Evolutionary conservation across 2,113 vertebrate species (phyloP).

Genomic region (Strix uralensis): DNA sequence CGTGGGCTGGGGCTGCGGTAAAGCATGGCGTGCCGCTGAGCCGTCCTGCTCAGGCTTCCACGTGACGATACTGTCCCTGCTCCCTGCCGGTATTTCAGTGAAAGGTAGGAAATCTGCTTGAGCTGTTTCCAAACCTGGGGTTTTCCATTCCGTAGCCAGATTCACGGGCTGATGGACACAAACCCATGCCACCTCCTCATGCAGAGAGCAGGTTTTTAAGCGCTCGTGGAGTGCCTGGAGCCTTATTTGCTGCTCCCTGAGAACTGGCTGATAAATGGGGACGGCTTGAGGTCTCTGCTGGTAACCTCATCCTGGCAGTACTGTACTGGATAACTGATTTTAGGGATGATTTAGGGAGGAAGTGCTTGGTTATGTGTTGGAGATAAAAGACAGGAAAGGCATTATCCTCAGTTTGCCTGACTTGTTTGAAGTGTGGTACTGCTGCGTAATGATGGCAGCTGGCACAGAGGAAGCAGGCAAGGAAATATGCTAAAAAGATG

Average conservation of each 20-base stretch:
- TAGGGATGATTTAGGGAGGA: neutral
- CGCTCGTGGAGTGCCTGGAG: accelerated
- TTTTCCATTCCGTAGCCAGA: neutral
- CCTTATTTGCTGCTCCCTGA: neutral
- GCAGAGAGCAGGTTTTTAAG: neutral
- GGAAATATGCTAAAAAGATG: neutral
- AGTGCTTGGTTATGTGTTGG: neutral
- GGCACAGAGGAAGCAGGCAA: neutral
- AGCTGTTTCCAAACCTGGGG: neutral
- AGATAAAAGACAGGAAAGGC: neutral
- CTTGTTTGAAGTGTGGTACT: neutral
- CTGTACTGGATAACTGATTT: neutral
- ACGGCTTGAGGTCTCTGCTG: neutral
- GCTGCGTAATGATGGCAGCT: neutral
- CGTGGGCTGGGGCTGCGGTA: neutral
- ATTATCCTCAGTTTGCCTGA: neutral
- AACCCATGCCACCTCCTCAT: neutral
- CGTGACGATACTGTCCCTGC: accelerated
- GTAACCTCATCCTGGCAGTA: neutral
- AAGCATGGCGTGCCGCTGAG: neutral
- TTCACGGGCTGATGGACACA: neutral
- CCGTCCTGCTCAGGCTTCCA: no score
- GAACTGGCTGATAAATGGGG: neutral
- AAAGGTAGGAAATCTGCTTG: neutral
- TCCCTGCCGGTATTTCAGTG: neutral